These are phyloP conservation scores for Galleria mellonella DNA, from an alignment of 1,140 invertebrate genomes.

Conservation along the genomic window DNA sequence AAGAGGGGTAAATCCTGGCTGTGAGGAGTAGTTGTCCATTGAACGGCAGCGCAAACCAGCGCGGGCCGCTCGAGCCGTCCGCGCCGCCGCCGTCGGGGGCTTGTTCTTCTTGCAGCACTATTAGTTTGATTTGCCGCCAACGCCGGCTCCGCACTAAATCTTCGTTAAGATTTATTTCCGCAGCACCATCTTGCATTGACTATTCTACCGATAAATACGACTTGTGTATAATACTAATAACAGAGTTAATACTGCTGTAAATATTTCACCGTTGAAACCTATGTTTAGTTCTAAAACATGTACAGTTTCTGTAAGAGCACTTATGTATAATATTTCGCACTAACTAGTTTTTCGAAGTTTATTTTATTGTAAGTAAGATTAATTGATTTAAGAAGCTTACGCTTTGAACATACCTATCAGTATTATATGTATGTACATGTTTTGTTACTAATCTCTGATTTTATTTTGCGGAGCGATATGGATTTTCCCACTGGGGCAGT, in stretches of 20 bases:
- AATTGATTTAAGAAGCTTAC: constrained; percentile 72
- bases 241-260: constrained; percentile 72
- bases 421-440: constrained; percentile 75
- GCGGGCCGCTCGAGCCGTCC: constrained; percentile 21
- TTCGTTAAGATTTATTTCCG: constrained; percentile 74
- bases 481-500: constrained; percentile 29
- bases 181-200: constrained; percentile 74
- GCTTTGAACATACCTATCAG: constrained; percentile 72
- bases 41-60: constrained; percentile 42
- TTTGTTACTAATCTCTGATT: constrained; percentile 74
- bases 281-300: constrained; percentile 77
- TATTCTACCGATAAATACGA: constrained; percentile 68
- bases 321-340: constrained; percentile 73
- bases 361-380: constrained; percentile 69
- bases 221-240: constrained; percentile 69
- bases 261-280: constrained; percentile 73
- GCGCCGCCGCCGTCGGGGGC: constrained; percentile 38
- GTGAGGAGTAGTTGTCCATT: constrained; percentile 73
- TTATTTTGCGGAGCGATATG: constrained; percentile 45
- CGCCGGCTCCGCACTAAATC: constrained; percentile 67
- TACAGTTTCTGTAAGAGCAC: constrained; percentile 75
- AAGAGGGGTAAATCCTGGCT: constrained; percentile 69
- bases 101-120: constrained; percentile 75
- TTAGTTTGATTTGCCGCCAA: constrained; percentile 75
- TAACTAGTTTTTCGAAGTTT: constrained; percentile 68